These are phyloP conservation scores for Rhadina sibilatrix DNA, from an alignment of 2,113 vertebrate species.

Conservation along the genomic window DNA sequence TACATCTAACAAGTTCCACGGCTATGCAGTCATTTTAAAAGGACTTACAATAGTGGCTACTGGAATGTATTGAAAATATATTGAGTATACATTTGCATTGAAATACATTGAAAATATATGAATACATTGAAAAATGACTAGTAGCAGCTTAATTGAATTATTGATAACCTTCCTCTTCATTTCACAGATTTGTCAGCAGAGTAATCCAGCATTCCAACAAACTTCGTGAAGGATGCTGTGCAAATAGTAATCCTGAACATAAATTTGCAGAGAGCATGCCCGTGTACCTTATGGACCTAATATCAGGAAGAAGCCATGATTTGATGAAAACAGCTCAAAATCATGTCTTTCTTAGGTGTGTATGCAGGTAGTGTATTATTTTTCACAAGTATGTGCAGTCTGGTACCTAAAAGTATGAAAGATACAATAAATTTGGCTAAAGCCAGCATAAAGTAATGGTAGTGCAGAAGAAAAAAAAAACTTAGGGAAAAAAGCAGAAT, in stretches of 20 bases:
- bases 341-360: background rate
- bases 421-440: background rate
- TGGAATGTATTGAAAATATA: background rate
- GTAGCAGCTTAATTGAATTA: background rate
- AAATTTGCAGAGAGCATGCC: background rate
- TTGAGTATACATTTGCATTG: background rate
- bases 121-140: background rate
- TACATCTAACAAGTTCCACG: background rate
- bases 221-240: background rate
- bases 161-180: background rate
- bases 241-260: background rate
- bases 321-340: background rate
- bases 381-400: background rate
- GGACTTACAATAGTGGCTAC: background rate
- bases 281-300: background rate
- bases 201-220: background rate
- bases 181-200: background rate
- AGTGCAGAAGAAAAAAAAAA: background rate
- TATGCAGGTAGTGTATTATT: background rate
- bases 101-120: background rate
- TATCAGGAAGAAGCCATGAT: background rate
- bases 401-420: background rate
- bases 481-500: background rate
- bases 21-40: background rate
- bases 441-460: background rate